These are phyloP conservation scores for Spermophilus dauricus DNA, from an alignment of 2,113 vertebrate genomes.

Conservation along the genomic window DNA sequence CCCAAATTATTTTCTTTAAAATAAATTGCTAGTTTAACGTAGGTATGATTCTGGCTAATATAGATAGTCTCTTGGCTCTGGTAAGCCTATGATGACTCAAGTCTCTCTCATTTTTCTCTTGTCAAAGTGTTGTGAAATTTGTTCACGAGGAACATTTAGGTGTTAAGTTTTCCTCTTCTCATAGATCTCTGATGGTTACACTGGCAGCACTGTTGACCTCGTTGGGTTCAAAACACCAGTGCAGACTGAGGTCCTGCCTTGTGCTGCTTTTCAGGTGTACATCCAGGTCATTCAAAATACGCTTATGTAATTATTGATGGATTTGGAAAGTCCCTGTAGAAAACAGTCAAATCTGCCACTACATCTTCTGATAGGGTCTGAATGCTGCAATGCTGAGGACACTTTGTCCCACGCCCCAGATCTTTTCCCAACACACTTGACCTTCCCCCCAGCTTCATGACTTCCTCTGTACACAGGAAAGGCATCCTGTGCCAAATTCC, in stretches of 20 bases:
- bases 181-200: not conserved
- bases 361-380: not conserved
- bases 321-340: not conserved
- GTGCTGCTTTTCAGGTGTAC: not conserved
- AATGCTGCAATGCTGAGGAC: not conserved
- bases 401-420: not conserved
- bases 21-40: not conserved
- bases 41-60: not conserved
- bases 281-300: not conserved
- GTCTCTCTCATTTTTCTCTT: conserved; percentile 27
- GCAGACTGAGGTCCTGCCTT: not conserved
- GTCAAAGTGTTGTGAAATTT: not conserved
- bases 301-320: not conserved
- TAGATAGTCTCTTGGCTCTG: not conserved
- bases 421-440: not conserved
- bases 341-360: not conserved
- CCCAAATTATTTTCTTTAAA: not conserved
- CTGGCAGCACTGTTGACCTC: not conserved
- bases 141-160: not conserved
- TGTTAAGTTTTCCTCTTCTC: not conserved
- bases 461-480: not conserved
- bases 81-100: not conserved
- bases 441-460: not conserved
- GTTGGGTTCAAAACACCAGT: not conserved
- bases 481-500: not conserved